Conservation (phyloP, 2,888 invertebrate species). For the Tyria jacobaeae region DNA sequence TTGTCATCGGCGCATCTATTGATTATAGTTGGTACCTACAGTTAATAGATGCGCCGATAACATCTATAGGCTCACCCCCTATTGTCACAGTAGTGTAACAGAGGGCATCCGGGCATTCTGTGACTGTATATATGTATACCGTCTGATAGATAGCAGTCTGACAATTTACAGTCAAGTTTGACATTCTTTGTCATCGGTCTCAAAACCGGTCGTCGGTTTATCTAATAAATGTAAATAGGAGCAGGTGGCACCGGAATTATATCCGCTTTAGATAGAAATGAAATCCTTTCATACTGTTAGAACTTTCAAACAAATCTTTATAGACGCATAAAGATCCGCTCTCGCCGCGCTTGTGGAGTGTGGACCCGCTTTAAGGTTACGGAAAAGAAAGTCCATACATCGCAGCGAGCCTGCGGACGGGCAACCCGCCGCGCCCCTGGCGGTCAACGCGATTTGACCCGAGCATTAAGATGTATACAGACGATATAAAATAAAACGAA, state of each 20-base stretch:
- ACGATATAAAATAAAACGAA: too few relatives aligned
- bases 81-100: too few relatives aligned
- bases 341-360: conserved; percentile 43
- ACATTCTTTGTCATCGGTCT: conserved; percentile 26
- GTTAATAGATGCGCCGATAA: too few relatives aligned
- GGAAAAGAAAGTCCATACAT: conserved; percentile 80
- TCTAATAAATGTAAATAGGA: conserved; percentile 32
- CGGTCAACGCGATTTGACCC: conserved; percentile 79
- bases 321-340: conserved; percentile 40
- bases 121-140: too few relatives aligned
- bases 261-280: conserved; percentile 37
- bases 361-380: conserved; percentile 62
- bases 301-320: conserved; percentile 51
- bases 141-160: too few relatives aligned
- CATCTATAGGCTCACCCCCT: too few relatives aligned
- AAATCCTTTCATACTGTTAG: conserved; percentile 41
- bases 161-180: conserved; percentile 18
- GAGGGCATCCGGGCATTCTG: too few relatives aligned
- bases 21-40: too few relatives aligned
- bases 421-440: conserved; percentile 41
- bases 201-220: conserved; percentile 30
- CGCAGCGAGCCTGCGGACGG: conserved; percentile 34
- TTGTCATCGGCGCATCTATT: too few relatives aligned
- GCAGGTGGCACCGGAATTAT: conserved; percentile 41
- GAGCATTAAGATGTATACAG: conserved; percentile 47